Percentiles rank a stretch among this genome's conserved stretches.
These are phyloP conservation scores for Panulirus ornatus DNA, from an alignment of 1,140 invertebrate species.

Conservation along the genomic window DNA sequence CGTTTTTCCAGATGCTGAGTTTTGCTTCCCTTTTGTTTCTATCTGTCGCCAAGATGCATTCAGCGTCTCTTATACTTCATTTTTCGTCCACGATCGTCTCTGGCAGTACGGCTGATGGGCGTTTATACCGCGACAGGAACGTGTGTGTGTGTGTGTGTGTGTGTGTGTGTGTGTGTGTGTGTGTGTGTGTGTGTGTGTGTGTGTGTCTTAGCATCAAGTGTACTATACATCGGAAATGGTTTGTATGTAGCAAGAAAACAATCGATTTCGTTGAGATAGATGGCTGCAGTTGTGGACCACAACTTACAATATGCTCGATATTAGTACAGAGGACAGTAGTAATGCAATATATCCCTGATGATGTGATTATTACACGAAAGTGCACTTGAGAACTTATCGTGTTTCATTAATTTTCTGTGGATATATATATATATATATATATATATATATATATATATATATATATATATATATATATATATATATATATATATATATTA, in stretches of 20 bases:
- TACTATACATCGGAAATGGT: not conserved
- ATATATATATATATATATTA: no score
- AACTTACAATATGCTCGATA: no score
- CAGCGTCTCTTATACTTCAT: not conserved
- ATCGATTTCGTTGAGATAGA: not conserved
- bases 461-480: no score
- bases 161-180: conserved; percentile 7
- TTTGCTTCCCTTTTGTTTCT: not conserved
- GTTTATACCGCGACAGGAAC: not conserved
- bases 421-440: no score
- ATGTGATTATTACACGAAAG: no score
- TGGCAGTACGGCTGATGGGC: not conserved
- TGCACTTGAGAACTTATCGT: no score
- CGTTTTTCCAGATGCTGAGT: no score
- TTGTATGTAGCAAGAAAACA: not conserved
- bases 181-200: conserved; percentile 7
- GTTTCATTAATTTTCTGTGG: no score
- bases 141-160: not conserved
- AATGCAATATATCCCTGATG: no score
- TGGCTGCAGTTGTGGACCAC: no score
- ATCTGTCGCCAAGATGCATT: not conserved
- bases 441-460: no score
- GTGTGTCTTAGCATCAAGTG: not conserved
- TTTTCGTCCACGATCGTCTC: not conserved
- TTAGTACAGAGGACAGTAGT: no score